Evolutionary conservation across 1,140 invertebrate genomes (phyloP).

Genomic region (honey bee (Apis mellifera)): Amel_HAv3.1 CM009943.2:3037001-3037500

Average conservation of each 20-base stretch:
- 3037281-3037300: constrained; percentile 56
- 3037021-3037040: not conserved
- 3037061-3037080: not conserved
- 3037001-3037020: not conserved
- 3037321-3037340: constrained; percentile 12
- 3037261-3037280: constrained; percentile 55
- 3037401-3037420: not conserved
- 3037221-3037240: constrained; percentile 16
- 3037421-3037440: not conserved
- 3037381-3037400: not conserved
- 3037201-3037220: constrained; percentile 13
- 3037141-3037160: not conserved
- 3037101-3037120: not conserved
- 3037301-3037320: constrained; percentile 33
- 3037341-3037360: constrained; percentile 33
- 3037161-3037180: not conserved
- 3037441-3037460: not conserved
- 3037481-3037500: too few relatives aligned
- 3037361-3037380: too few relatives aligned
- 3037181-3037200: constrained; percentile 46
- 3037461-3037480: not conserved
- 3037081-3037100: not conserved
- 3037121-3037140: not conserved
- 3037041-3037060: not conserved
- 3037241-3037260: constrained; percentile 30